These are phyloP conservation scores for Polyommatus icarus DNA, from an alignment of 2,888 invertebrate genomes.

Conservation along the genomic window DNA sequence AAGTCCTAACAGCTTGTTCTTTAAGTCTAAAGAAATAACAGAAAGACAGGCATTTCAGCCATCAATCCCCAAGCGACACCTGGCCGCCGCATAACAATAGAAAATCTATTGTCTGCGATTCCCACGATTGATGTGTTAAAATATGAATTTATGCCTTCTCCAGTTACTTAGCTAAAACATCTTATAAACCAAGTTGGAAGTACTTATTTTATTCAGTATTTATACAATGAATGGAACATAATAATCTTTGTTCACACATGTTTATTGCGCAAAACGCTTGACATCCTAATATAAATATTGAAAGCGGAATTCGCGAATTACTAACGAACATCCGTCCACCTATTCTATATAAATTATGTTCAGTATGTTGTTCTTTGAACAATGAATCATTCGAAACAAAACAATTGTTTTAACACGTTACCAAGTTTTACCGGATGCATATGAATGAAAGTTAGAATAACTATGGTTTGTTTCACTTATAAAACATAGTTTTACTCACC, in stretches of 20 bases:
- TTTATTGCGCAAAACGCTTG: not conserved
- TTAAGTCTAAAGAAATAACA: too few relatives aligned
- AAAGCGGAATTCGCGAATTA: conserved; percentile 33
- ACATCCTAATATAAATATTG: conserved; percentile 29
- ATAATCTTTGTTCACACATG: not conserved
- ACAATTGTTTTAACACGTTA: conserved; percentile 29
- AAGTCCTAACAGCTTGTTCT: too few relatives aligned
- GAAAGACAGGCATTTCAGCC: too few relatives aligned
- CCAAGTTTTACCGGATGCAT: conserved; percentile 13
- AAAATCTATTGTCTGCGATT: too few relatives aligned
- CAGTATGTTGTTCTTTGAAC: conserved; percentile 34
- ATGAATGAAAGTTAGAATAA: not conserved
- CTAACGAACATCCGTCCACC: conserved; percentile 8
- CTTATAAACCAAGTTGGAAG: not conserved
- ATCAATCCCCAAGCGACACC: too few relatives aligned
- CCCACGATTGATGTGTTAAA: too few relatives aligned
- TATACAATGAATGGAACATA: not conserved
- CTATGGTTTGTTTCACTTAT: not conserved
- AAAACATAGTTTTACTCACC: conserved; percentile 80
- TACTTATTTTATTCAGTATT: not conserved
- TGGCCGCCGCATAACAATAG: too few relatives aligned
- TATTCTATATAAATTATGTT: conserved; percentile 7
- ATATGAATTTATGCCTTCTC: too few relatives aligned
- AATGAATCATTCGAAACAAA: conserved; percentile 36
- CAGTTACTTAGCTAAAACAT: not conserved